A percentile compares a stretch with the other conserved stretches of the same genome.
Conservation (phyloP, 2,113 vertebrate species). For the Carassius gibelio region DNA sequence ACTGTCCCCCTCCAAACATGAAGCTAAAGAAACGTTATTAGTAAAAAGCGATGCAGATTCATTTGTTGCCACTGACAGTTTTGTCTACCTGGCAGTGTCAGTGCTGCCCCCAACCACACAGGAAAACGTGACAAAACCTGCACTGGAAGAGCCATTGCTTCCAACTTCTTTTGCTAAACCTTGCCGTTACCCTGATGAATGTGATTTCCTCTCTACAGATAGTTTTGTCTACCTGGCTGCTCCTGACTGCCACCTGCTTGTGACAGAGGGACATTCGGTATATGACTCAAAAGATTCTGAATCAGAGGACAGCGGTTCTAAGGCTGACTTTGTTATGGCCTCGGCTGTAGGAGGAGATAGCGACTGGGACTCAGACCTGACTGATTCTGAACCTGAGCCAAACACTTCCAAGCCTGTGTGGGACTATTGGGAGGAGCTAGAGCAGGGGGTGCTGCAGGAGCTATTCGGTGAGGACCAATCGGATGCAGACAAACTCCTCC, state of each 20-base stretch:
- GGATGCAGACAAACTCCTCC: constrained; percentile 43
- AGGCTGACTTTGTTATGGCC: constrained; percentile 69
- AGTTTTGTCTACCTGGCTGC: constrained; percentile 81
- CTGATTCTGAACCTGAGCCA: constrained; percentile 69
- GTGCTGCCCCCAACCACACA: constrained; percentile 58
- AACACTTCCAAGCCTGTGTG: constrained; percentile 63
- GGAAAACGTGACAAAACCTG: constrained; percentile 43
- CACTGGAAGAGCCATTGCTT: constrained; percentile 46
- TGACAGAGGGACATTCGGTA: constrained; percentile 66
- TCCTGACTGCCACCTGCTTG: constrained; percentile 76
- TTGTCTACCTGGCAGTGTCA: constrained; percentile 79
- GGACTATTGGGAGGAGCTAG: constrained; percentile 71
- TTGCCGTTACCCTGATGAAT: constrained; percentile 69
- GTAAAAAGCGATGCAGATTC: constrained; percentile 75
- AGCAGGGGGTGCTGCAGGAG: constrained; percentile 58
- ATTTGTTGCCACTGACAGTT: constrained; percentile 77
- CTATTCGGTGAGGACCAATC: constrained; percentile 58
- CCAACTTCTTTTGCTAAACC: constrained; percentile 48
- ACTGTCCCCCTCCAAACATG: constrained; percentile 70
- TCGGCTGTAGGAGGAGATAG: constrained; percentile 77
- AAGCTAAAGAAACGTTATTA: constrained; percentile 63
- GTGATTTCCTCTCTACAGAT: constrained; percentile 79
- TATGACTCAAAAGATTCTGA: constrained; percentile 74
- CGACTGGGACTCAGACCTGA: constrained; percentile 78
- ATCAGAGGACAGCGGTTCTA: constrained; percentile 77